Percentiles rank a stretch among this genome's conserved stretches.
Conservation (phyloP, 2,113 vertebrate species). For the Morone chrysops region DNA sequence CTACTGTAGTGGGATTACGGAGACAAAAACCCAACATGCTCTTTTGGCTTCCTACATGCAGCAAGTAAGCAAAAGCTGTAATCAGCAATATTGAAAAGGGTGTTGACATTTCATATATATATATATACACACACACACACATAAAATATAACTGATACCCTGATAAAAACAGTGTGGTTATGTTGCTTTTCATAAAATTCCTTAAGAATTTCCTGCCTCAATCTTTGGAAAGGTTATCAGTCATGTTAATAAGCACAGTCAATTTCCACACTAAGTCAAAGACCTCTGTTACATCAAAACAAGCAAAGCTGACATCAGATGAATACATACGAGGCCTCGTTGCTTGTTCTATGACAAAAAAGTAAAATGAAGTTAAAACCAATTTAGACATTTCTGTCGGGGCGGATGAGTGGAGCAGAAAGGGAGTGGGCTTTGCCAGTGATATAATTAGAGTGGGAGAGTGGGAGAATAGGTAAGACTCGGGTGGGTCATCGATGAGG, state of each 20-base stretch:
- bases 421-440: constrained; percentile 24
- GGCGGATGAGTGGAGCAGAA: not conserved
- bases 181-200: not conserved
- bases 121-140: not conserved
- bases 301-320: not conserved
- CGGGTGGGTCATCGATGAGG: constrained; percentile 46
- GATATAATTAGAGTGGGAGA: constrained; percentile 36
- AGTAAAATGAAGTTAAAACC: not conserved
- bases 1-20: constrained; percentile 19
- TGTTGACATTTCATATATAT: too few relatives aligned
- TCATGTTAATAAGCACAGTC: constrained; percentile 14
- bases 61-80: not conserved
- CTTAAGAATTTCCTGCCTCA: not conserved
- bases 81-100: not conserved
- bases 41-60: not conserved
- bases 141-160: not conserved
- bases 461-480: constrained; percentile 23
- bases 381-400: not conserved
- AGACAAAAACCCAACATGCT: constrained; percentile 11
- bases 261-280: constrained; percentile 8
- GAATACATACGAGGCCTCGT: too few relatives aligned
- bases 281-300: not conserved
- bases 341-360: not conserved
- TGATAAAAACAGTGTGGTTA: not conserved
- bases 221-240: not conserved